Base-by-base conservation (phyloP, 2,888 invertebrate genomes). In the Ochropacha duplaris region DNA sequence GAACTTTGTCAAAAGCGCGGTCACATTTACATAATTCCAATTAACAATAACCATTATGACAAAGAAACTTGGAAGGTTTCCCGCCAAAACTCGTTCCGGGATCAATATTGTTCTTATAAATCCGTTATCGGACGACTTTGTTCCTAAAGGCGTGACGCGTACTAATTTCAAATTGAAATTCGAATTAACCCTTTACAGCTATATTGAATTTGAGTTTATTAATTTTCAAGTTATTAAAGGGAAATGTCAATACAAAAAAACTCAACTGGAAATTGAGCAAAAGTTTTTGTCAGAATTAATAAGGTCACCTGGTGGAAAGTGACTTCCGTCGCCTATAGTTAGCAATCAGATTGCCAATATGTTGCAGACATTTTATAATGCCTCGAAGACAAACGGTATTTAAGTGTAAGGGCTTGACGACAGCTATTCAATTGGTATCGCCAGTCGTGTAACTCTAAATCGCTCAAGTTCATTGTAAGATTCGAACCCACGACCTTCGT, bases 1-100 rank as follows among this genome's bases (percentile, higher is more conserved):
- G 71, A 75, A 74, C 66, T 78, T 61, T 56, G 58, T 60, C 68
- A 62, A 65, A 59, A 64, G 60, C 59, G 56, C 58, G 58, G 58
- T 56, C 72, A 80, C 75, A 69, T 88, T 88, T 81, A 78, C 87
- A 87, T 87, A 87, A 86, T 86, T 88, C 76, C 81, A 86, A 87
- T 88, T 87, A 86, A 84, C 83, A 77, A 81, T 73, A 77, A 72
- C 76, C 76, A 77, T 78, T 78, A 83, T 74, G 68, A 78, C 72
- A 74, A 79, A 76, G 78, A 79, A 82, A 78, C 78, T 82, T 76
- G 16, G 66, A 66, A 64, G 71, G 72, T 66, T 68, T 73, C 66
- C 71, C 68, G 65, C 62, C 64, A 59, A 51, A 61, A 58, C 63
- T 66, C 62, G 57, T 59, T 64, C 60, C 63, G 65, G 66, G 68